A percentile compares a stretch with the other conserved stretches of the same genome.
Evolutionary conservation across 2,888 invertebrate species (phyloP).

Genomic region (Habrosyne pyritoides): DNA sequence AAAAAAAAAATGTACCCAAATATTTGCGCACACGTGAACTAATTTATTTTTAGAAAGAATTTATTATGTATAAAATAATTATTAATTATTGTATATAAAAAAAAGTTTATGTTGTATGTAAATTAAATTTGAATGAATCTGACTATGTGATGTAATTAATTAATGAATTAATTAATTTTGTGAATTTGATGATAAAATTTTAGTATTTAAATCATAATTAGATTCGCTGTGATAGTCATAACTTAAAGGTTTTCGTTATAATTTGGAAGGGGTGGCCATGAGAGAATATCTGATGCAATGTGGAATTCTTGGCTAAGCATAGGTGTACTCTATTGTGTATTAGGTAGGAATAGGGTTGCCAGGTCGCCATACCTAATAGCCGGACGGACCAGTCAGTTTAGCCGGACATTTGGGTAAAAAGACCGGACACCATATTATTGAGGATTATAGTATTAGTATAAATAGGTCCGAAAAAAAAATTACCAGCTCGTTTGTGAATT

Average conservation of each 20-base stretch:
- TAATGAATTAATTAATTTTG: background rate
- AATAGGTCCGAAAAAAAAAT: too few species aligned
- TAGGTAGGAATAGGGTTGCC: too few species aligned
- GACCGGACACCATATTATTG: too few species aligned
- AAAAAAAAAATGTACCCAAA: background rate
- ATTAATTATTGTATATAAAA: background rate
- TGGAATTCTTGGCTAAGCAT: conserved; percentile 20
- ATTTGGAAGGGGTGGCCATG: background rate
- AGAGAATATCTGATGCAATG: conserved; percentile 20
- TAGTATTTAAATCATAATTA: conserved; percentile 25
- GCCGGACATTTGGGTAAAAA: too few species aligned
- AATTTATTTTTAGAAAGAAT: background rate
- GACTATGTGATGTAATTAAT: background rate
- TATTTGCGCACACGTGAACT: background rate
- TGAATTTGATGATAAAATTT: background rate
- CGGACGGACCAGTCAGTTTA: too few species aligned
- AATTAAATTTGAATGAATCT: conserved; percentile 9
- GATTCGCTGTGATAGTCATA: conserved; percentile 66
- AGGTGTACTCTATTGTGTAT: too few species aligned
- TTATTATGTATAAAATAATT: conserved; percentile 7
- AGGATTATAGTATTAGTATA: too few species aligned
- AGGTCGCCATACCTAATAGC: too few species aligned
- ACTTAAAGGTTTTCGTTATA: conserved; percentile 22
- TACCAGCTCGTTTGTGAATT: too few species aligned
- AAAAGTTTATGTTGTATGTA: background rate